Conservation (phyloP, 1,140 invertebrate genomes). For the Drosophila willistoni region DNA sequence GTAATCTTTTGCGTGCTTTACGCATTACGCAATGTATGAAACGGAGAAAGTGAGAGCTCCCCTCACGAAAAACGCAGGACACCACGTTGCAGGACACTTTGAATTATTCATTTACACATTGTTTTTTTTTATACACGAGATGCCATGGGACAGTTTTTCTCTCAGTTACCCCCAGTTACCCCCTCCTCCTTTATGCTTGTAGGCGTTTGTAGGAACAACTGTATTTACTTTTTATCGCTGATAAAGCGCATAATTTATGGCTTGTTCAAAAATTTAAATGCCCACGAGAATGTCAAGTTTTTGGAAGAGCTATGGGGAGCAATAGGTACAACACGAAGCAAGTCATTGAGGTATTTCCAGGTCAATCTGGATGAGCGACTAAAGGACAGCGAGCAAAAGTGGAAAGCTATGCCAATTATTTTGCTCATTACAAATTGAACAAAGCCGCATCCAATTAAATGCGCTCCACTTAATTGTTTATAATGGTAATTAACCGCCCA, state of each 20-base stretch:
- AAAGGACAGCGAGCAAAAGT: neutral
- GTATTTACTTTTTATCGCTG: constrained; percentile 82
- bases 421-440: constrained; percentile 13
- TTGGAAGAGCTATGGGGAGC: constrained; percentile 35
- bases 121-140: constrained; percentile 30
- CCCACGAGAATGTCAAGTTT: constrained; percentile 66
- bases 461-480: constrained; percentile 51
- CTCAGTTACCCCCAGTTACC: neutral
- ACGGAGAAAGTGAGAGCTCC: neutral
- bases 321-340: constrained; percentile 41
- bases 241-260: constrained; percentile 81
- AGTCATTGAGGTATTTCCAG: constrained; percentile 34
- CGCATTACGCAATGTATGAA: constrained; percentile 58
- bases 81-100: constrained; percentile 79
- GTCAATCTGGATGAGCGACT: constrained; percentile 1
- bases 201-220: constrained; percentile 78
- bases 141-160: constrained; percentile 56
- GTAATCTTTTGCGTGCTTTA: constrained; percentile 81
- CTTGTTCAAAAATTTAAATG: constrained; percentile 80
- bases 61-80: constrained; percentile 43
- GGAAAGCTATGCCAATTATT: constrained; percentile 45
- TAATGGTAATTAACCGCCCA: constrained; percentile 46
- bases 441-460: constrained; percentile 36
- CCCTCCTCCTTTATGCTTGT: constrained; percentile 30
- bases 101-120: constrained; percentile 78